Evolutionary conservation across 2,113 vertebrate species (phyloP), one percentile per base, ranked within the genome.

Genomic region (Lycaon pictus): DNA sequence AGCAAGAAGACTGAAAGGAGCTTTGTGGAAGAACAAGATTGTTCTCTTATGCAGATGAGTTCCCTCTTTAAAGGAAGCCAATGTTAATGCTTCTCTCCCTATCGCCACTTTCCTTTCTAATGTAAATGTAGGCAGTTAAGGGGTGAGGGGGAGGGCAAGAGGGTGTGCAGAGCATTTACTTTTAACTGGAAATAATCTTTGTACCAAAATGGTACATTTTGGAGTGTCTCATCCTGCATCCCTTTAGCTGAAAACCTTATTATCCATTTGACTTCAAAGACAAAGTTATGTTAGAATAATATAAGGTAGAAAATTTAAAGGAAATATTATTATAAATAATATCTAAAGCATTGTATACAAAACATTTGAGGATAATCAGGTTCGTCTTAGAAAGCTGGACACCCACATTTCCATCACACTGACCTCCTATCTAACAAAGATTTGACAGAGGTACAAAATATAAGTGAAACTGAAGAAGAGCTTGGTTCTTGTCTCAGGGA

Each of bases 241-340:
- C 72, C 43, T 76, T 76, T 25, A 48, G n/a, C 29, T 56, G 4
- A 65, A 84, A 93, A 72, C 19, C 0, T 19, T 81, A 23, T 72
- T 71, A 82, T 77, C 11, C 27, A 74, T 90, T 88, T 88, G 20
- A 22, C 8, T 81, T 62, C 7, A 53, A 93, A 91, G 35, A 48
- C 32, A 60, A 83, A 86, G 29, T 72, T 63, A 19, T 88, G 65
- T 53, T 95, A 37, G 16, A 87, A 88, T 94, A 72, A 23, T 53
- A 51, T 43, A 93, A 35, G 5, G 22, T 43, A 35, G 16, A 72
- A 93, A 90, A 63, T 92, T 4, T 37, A 90, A 53, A 43, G 25
- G 43, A 72, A 96, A 80, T 87, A 69, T 25, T 72, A 12, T 84
- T 55, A 92, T 62, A 82, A 71, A 79, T 84, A 88, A 58, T 93